Evolutionary conservation across 2,888 invertebrate species (phyloP).

Genomic region (Nymphalis urticae): DNA sequence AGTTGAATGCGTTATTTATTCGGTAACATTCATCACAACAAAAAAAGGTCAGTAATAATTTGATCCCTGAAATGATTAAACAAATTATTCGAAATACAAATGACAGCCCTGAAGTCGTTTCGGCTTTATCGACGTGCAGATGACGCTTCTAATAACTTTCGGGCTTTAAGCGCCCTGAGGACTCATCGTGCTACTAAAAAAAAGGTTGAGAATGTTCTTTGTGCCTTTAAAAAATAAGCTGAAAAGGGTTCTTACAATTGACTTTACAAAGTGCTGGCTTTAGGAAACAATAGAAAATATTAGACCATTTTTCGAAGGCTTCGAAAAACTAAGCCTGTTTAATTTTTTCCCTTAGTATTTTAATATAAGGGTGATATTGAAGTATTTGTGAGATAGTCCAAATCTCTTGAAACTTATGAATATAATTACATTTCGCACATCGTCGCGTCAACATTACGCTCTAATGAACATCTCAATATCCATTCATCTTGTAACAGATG

Average conservation of each 20-base stretch:
- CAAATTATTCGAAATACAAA: conserved; percentile 3
- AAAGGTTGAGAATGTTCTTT: not conserved
- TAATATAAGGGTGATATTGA: no score
- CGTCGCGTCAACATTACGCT: no score
- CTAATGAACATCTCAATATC: no score
- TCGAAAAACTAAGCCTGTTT: no score
- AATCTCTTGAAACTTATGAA: no score
- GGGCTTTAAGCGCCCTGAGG: not conserved
- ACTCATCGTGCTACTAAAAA: not conserved
- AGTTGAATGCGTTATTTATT: not conserved
- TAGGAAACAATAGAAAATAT: no score
- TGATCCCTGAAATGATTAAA: not conserved
- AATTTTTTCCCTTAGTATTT: no score
- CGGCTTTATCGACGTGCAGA: not conserved
- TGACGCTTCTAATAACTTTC: not conserved
- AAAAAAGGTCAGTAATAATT: not conserved
- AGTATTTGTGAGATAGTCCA: no score
- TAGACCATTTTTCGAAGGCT: no score
- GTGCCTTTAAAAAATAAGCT: not conserved
- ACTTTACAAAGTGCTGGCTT: no score
- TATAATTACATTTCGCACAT: no score
- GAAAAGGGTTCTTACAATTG: not conserved
- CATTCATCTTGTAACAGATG: no score
- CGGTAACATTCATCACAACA: not conserved
- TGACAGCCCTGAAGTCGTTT: not conserved